Base-by-base conservation (phyloP, 2,797 vertebrate species). In the Microtus agrestis region DNA sequence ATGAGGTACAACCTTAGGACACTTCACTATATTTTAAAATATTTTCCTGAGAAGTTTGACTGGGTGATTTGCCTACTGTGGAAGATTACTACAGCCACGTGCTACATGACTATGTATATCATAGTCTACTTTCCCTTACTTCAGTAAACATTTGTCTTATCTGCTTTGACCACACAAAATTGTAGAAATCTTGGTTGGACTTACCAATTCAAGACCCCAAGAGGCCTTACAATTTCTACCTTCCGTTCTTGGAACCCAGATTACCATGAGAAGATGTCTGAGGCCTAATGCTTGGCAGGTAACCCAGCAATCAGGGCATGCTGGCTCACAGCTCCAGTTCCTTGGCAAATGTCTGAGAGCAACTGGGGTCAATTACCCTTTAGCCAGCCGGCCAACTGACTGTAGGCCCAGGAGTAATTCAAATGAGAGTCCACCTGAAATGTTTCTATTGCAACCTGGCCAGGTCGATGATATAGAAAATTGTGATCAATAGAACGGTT, bases 161-260 rank as follows among this genome's bases (percentile, higher is more conserved):
- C 73, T 87, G 31, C 15, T 95, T 73, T 63, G 56, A 92, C 43
- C 61, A 92, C n/a, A 92, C 40, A 79, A 74, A 79, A 15, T 9
- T 1, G 17, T 79, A 46, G 40, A 88, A 89, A 63, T 82, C 51
- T 67, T 74, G 82, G 0, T 67, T 48, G 63, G 4, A 87, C 11
- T 48, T 86, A 54, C 23, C 21, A 89, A 84, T 69, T 19, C 1
- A 25, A 91, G 74, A 79, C 19, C 73, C 85, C 92, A 69, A 73
- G 43, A 92, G 37, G 51, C 11, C 59, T 89, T 91, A 56, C 12
- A 67, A 61, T 31, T 89, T 88, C 12, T 54, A 34, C 17, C 54
- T 81, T 78, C 43, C 71, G 59, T 61, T 61, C 31, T 56, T 84
- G 91, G 34, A 76, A 90, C 15, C 25, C 17, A 88, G 93, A 15